Conservation (phyloP, 2,797 vertebrate species). For the Chromis chromis region DNA sequence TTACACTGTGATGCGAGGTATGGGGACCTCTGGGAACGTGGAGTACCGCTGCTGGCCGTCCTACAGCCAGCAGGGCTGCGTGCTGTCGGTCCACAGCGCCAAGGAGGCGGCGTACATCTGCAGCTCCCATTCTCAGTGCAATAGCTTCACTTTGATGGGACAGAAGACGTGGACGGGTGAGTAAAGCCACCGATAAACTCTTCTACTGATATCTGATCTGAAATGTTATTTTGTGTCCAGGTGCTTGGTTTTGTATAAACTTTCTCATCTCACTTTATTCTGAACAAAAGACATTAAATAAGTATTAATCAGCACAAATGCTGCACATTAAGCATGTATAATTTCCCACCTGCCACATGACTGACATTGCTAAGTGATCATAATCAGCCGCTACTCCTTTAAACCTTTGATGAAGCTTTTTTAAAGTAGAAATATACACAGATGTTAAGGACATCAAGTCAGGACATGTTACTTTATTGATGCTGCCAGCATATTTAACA, state of each 20-base stretch:
- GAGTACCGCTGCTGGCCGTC: conserved; percentile 92
- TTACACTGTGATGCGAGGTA: conserved; percentile 85
- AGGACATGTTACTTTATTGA: conserved; percentile 40
- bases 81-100: conserved; percentile 87
- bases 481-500: conserved; percentile 51
- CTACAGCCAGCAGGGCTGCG: conserved; percentile 89
- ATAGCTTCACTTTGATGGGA: conserved; percentile 85
- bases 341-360: conserved; percentile 35
- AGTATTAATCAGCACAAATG: background rate
- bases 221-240: background rate
- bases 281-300: background rate
- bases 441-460: conserved; percentile 52
- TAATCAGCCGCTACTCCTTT: conserved; percentile 13
- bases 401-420: conserved; percentile 54
- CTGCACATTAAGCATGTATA: conserved; percentile 13
- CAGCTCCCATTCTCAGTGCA: conserved; percentile 86
- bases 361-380: conserved; percentile 43
- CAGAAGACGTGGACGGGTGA: conserved; percentile 91
- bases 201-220: background rate
- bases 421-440: conserved; percentile 43
- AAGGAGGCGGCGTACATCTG: conserved; percentile 89
- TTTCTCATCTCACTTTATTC: too few species aligned
- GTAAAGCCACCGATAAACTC: conserved; percentile 35
- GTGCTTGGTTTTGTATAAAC: background rate
- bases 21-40: conserved; percentile 79